Conservation (phyloP, 2,888 invertebrate species). For the Heliconius ethilla region DNA sequence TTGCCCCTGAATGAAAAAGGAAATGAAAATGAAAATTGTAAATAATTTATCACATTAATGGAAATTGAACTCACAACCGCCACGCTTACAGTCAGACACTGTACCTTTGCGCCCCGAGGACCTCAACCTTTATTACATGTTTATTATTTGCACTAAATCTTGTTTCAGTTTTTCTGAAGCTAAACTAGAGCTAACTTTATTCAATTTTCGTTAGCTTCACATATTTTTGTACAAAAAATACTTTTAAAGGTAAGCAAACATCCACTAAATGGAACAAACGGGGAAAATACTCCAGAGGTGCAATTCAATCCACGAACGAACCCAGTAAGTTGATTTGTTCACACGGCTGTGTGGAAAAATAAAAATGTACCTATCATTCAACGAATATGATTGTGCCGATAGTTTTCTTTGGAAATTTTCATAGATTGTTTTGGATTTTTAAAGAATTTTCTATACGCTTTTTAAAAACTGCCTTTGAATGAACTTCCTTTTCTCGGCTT, state of each 20-base stretch:
- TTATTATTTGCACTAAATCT: slow-evolving; percentile 2
- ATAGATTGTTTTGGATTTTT: background rate
- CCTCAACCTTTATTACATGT: background rate
- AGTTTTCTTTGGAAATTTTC: background rate
- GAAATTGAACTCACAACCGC: background rate
- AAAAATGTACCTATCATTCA: slow-evolving; percentile 16
- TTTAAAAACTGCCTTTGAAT: too few relatives aligned
- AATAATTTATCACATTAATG: background rate
- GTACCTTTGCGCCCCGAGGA: too few relatives aligned
- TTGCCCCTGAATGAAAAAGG: background rate
- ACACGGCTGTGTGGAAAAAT: slow-evolving; percentile 22
- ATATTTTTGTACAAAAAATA: slow-evolving; percentile 24
- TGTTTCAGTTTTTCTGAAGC: background rate
- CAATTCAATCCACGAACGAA: slow-evolving; percentile 36
- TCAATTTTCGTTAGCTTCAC: background rate
- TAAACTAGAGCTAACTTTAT: slow-evolving; percentile 15
- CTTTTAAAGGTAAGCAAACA: slow-evolving; percentile 32
- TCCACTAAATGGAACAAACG: slow-evolving; percentile 35
- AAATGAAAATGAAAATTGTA: too few relatives aligned
- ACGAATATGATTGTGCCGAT: slow-evolving; percentile 17
- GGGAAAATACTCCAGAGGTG: slow-evolving; percentile 33
- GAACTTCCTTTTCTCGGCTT: background rate
- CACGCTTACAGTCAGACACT: background rate
- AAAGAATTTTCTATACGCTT: background rate
- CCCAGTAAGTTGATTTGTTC: slow-evolving; percentile 35